Evolutionary conservation across 1,140 invertebrate species (phyloP).

Genomic region (Periplaneta americana): DNA sequence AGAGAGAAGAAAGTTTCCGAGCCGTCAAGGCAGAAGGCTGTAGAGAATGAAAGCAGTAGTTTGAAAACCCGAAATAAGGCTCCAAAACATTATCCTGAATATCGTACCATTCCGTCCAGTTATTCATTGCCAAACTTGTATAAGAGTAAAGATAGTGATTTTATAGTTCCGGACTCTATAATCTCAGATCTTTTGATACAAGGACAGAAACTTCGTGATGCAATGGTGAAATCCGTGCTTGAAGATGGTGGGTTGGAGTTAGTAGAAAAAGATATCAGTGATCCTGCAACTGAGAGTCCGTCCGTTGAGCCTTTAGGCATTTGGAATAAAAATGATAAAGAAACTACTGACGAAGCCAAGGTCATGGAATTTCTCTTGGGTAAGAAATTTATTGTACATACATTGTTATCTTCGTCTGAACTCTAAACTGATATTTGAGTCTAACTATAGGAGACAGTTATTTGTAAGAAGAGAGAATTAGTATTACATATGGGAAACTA

Average conservation of each 20-base stretch:
- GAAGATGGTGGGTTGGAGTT: neutral
- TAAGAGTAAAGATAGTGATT: too few relatives aligned
- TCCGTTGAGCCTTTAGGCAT: neutral
- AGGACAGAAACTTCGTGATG: constrained; percentile 1
- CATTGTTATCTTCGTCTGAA: neutral
- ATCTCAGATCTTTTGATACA: neutral
- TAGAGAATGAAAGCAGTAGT: too few relatives aligned
- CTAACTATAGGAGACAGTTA: too few relatives aligned
- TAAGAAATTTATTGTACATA: neutral
- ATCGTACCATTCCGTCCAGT: too few relatives aligned
- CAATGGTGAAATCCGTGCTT: neutral
- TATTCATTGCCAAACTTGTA: too few relatives aligned
- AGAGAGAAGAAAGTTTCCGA: too few relatives aligned
- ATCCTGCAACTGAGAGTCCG: neutral
- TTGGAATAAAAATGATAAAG: neutral
- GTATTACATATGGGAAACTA: too few relatives aligned
- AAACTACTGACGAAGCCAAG: neutral
- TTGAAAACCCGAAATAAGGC: too few relatives aligned
- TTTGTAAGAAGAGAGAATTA: too few relatives aligned
- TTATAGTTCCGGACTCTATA: neutral
- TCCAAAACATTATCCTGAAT: neutral
- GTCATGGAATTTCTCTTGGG: neutral
- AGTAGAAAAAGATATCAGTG: neutral
- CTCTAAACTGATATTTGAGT: neutral
- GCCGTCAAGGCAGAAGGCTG: too few relatives aligned